Conservation (phyloP, 2,797 vertebrate species). For the Cygnus olor region DNA sequence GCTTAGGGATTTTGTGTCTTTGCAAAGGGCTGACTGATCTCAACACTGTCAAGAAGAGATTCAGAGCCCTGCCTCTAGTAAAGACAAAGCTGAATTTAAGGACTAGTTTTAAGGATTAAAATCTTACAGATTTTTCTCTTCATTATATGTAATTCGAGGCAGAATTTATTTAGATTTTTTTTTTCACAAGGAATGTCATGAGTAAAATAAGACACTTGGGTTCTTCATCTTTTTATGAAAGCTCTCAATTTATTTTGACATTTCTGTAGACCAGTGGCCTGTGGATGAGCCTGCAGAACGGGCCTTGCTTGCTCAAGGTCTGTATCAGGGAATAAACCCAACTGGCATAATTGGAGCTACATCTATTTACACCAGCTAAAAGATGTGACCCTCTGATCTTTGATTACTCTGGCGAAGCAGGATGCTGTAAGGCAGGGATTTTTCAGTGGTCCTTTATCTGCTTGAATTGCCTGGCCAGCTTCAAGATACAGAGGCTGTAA, state of each 20-base stretch:
- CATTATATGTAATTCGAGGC: background rate
- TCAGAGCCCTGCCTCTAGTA: background rate
- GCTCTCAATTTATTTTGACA: background rate
- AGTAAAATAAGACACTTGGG: fast-evolving
- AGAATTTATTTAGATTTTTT: background rate
- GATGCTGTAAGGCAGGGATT: background rate
- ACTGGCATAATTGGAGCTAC: background rate
- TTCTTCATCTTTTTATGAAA: background rate
- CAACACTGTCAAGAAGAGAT: background rate
- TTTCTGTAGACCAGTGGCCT: background rate
- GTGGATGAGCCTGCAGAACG: background rate
- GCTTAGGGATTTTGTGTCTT: background rate
- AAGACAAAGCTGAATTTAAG: background rate
- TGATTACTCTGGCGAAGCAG: background rate
- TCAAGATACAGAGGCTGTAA: background rate
- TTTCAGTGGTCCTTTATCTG: background rate
- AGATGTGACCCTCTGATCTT: background rate
- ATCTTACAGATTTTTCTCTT: background rate
- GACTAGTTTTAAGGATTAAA: background rate
- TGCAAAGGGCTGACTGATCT: background rate
- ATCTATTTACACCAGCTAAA: background rate
- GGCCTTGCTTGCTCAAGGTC: background rate
- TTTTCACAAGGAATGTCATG: background rate
- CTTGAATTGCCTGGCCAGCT: background rate
- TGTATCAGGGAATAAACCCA: background rate